phyloP scores from a whole-genome alignment of 1,140 invertebrate genomes.

The Globodera rostochiensis region DNA sequence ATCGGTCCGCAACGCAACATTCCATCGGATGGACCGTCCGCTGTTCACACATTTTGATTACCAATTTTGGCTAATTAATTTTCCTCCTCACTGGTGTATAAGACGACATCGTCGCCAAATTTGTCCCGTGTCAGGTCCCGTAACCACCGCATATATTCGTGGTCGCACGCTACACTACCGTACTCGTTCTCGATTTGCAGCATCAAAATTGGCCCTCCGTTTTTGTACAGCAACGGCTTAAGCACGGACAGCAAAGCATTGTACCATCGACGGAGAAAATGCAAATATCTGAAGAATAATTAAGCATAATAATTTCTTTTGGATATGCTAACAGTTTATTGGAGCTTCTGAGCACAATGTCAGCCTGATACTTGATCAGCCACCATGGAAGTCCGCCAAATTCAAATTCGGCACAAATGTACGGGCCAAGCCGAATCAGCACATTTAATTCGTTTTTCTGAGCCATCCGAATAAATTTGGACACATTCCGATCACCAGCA shows the following conservation, averaged over 20 bases:
- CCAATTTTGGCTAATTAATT: too few species aligned
- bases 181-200: constrained; percentile 86
- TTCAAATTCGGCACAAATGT: constrained; percentile 85
- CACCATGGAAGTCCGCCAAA: constrained; percentile 70
- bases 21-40: constrained; percentile 41
- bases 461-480: constrained; percentile 73
- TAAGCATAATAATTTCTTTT: too few species aligned
- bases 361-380: constrained; percentile 40
- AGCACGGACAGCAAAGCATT: constrained; percentile 34
- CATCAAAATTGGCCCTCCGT: constrained; percentile 67
- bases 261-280: constrained; percentile 30
- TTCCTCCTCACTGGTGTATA: constrained; percentile 42
- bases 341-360: constrained; percentile 20
- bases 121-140: constrained; percentile 23
- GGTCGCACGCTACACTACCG: constrained; percentile 68
- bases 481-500: constrained; percentile 70
- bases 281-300: constrained; percentile 30
- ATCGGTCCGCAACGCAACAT: constrained; percentile 44
- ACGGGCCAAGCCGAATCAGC: constrained; percentile 83
- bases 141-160: constrained; percentile 33
- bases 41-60: constrained; percentile 32
- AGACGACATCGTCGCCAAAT: constrained; percentile 33
- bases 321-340: background rate
- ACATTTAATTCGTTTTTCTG: constrained; percentile 80
- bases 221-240: constrained; percentile 55